Base-by-base conservation (phyloP, 2,797 vertebrate genomes). In the Protonibea diacanthus region DNA sequence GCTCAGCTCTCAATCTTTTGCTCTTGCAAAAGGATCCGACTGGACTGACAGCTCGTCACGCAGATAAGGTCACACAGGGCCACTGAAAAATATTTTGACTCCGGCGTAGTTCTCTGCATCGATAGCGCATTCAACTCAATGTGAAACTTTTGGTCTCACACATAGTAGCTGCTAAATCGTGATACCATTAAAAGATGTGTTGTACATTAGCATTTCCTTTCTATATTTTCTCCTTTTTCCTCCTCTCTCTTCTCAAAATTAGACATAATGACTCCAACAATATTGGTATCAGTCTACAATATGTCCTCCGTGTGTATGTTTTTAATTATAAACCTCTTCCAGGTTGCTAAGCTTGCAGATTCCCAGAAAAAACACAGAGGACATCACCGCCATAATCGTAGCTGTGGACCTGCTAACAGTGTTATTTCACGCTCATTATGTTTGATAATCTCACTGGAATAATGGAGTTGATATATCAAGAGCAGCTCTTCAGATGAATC, bases 41-140 rank as follows among this genome's bases (percentile, higher is more conserved):
- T 29, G 44, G 55, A n/a, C 74, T 80, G 69, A 78, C 80, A 68
- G 64, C 71, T 55, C 61, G 74, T 82, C 67, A 45, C 40, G 65
- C 56, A 60, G 71, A 81, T 74, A 74, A 76, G 14, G 55, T 71
- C 58, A 48, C 25, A 18, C 21, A 27, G 25, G 33, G 62, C 14
- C 11, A 18, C 0, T 18, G 15, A 52, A 58, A 70, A 55, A 48
- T 64, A 63, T n/a, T 53, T 82, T 10, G 44, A 59, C 29, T 52
- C 4, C 33, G 3, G 45, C 9, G 0, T 27, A n/a, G 52, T 48
- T 68, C 17, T 58, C 38, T 66, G 33, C 55, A 59, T 52, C 8
- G 68, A 1, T 38, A 47, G 20, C 1, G 5, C 14, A n/a, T 59
- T 44, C 2, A 23, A 2, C 25, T 52, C 6, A 44, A 7, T 27